phyloP scores from a whole-genome alignment of 2,113 vertebrate genomes.

The Leucopsar rothschildi region DNA sequence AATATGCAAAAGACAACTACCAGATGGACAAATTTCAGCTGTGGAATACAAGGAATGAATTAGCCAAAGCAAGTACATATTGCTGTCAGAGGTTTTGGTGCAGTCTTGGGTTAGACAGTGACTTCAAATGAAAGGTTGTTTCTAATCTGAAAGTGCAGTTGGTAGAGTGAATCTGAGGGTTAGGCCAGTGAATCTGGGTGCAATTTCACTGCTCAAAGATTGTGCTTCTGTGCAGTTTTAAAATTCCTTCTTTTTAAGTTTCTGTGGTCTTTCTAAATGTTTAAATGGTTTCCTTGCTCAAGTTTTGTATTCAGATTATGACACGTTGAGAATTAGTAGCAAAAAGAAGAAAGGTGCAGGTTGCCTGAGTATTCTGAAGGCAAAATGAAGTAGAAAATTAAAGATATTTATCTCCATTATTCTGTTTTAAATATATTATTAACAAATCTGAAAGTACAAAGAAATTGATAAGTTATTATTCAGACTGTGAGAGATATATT shows the following conservation, averaged over 20 bases:
- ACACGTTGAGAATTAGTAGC: neutral
- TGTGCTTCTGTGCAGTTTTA: fast-evolving
- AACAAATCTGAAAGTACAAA: slow-evolving; percentile 33
- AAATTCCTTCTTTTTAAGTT: neutral
- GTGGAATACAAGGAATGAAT: neutral
- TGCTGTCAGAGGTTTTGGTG: neutral
- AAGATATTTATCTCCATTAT: slow-evolving; percentile 71
- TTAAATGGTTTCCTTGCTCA: neutral
- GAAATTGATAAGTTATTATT: slow-evolving; percentile 26
- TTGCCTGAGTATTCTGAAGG: slow-evolving; percentile 28
- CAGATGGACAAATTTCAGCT: neutral
- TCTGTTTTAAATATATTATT: slow-evolving; percentile 55
- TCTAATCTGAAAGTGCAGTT: neutral
- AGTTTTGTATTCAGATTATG: slow-evolving; percentile 2
- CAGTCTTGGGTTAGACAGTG: neutral
- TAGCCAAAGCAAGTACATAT: neutral
- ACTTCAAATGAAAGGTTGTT: neutral
- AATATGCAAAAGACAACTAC: neutral
- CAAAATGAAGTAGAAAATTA: slow-evolving; percentile 69
- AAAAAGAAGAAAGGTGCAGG: slow-evolving; percentile 28
- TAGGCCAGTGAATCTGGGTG: neutral
- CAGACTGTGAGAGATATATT: neutral
- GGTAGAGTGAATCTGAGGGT: neutral
- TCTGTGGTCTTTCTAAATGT: neutral
- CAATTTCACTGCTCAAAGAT: neutral